Evolutionary conservation across 1,140 invertebrate genomes (phyloP), one percentile per base, ranked within the genome.

Genomic region (Venturia canescens): DNA sequence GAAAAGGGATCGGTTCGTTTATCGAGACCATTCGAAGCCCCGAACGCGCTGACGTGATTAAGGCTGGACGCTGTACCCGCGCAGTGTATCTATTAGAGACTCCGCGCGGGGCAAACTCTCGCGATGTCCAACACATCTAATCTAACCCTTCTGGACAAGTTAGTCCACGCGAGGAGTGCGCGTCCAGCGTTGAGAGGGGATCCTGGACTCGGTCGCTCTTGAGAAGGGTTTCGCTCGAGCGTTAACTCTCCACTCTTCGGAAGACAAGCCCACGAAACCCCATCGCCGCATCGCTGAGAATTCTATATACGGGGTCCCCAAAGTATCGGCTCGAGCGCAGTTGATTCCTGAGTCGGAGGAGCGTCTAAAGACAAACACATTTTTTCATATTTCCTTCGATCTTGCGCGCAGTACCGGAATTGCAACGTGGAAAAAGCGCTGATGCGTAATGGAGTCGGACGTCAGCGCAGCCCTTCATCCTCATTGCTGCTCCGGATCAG

Each of bases 101-200:
- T n/a, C n/a, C n/a, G n/a, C 86, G 27, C 78, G 79, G 85, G 84
- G 85, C 76, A 88, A 87, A 86, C 88, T 76, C 72, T 63, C 50
- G 50, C 50, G 72, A 76, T 38, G 72, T 76, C 53, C 23, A 89
- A 92, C 88, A 88, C 89, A 88, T 91, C 91, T 90, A 92, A 92
- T 92, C 90, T 89, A 89, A 91, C 91, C 90, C 90, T 90, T 90
- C 87, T 90, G 89, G 89, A 90, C 85, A 80, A 81, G 84, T 83
- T 83, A 83, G 80, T 80, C 63, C 71, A 72, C 57, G 60, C 66
- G 26, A 31, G 29, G 31, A 31, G n/a, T n/a, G n/a, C n/a, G n/a
- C 31, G 26, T 18, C 66, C 26, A 69, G n/a, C 11, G 66, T 27
- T 11, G 15, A 69, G 27, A 18, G 29, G 66, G 15, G 4, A 63